Evolutionary conservation across 1,140 invertebrate genomes (phyloP).

Genomic region (Leptestheria dahalacensis): DNA sequence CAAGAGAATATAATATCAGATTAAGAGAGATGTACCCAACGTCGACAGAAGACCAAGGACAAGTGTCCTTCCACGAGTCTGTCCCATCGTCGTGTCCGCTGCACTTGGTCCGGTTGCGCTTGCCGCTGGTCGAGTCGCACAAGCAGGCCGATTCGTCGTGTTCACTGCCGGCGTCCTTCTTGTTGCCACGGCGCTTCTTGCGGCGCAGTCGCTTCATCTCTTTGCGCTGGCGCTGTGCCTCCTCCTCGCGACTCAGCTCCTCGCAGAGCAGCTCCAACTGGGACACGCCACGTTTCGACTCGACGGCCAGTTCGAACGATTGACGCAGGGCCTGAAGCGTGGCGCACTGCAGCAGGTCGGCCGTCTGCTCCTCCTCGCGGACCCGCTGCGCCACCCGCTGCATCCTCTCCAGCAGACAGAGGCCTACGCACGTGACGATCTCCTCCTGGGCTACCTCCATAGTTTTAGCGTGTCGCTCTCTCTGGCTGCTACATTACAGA

Average conservation of each 20-base stretch:
- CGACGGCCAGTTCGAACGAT: constrained; percentile 73
- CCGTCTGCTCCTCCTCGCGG: constrained; percentile 76
- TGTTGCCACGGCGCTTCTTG: constrained; percentile 59
- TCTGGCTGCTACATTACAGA: constrained; percentile 32
- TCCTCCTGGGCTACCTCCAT: constrained; percentile 90
- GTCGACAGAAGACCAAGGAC: too few species aligned
- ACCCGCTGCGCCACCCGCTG: constrained; percentile 69
- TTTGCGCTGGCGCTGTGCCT: constrained; percentile 60
- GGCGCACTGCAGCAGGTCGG: constrained; percentile 74
- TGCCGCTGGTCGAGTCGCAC: too few species aligned
- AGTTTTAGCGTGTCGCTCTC: constrained; percentile 85
- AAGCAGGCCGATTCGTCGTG: too few species aligned
- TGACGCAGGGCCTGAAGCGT: constrained; percentile 69
- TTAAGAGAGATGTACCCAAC: too few species aligned
- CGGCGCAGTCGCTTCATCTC: constrained; percentile 73
- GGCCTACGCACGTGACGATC: constrained; percentile 78
- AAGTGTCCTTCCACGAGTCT: too few species aligned
- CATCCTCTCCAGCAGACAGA: constrained; percentile 75
- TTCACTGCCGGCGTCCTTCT: constrained; percentile 24
- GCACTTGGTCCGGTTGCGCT: too few species aligned
- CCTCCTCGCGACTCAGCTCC: constrained; percentile 66
- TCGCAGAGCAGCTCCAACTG: constrained; percentile 67
- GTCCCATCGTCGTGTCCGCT: too few species aligned
- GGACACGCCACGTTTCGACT: constrained; percentile 71
- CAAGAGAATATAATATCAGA: too few species aligned